Percentiles rank a stretch among this genome's conserved stretches.
These are phyloP conservation scores for Conistra vaccinii DNA, from an alignment of 2,888 invertebrate genomes.

Conservation along the genomic window DNA sequence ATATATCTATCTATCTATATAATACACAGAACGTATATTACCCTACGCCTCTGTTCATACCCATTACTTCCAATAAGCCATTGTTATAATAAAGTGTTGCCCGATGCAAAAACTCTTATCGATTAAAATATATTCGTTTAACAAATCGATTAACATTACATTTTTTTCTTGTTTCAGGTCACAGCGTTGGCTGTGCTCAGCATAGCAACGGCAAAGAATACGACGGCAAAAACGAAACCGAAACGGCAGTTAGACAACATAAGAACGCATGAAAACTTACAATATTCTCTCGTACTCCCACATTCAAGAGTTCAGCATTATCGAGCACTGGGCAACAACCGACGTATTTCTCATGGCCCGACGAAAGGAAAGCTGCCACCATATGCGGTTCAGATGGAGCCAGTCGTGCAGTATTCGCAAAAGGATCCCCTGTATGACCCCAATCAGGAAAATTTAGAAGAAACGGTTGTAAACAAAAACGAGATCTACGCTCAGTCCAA, in stretches of 20 bases:
- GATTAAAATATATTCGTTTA: constrained; percentile 22
- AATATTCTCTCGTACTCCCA: constrained; percentile 91
- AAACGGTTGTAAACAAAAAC: constrained; percentile 83
- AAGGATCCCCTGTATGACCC: constrained; percentile 94
- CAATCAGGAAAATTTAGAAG: constrained; percentile 86
- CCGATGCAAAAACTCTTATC: constrained; percentile 41
- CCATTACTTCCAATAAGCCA: background rate
- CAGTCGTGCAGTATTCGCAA: constrained; percentile 94
- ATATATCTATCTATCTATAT: no score
- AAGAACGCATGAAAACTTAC: constrained; percentile 90
- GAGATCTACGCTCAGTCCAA: constrained; percentile 88
- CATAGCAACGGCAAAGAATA: constrained; percentile 87
- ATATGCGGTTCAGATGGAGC: constrained; percentile 95
- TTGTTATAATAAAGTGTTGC: constrained; percentile 38
- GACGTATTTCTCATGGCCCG: constrained; percentile 89
- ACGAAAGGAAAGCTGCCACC: constrained; percentile 91
- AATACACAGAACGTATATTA: no score
- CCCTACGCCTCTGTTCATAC: no score
- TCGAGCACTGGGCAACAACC: constrained; percentile 87
- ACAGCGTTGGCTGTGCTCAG: constrained; percentile 90
- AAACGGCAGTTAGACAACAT: constrained; percentile 89
- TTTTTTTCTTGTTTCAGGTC: constrained; percentile 88
- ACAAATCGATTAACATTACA: constrained; percentile 43
- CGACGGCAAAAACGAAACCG: constrained; percentile 88
- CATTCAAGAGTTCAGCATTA: constrained; percentile 90